Conservation (phyloP, 1,140 invertebrate genomes). For the Aphelinus atriplicis region DNA sequence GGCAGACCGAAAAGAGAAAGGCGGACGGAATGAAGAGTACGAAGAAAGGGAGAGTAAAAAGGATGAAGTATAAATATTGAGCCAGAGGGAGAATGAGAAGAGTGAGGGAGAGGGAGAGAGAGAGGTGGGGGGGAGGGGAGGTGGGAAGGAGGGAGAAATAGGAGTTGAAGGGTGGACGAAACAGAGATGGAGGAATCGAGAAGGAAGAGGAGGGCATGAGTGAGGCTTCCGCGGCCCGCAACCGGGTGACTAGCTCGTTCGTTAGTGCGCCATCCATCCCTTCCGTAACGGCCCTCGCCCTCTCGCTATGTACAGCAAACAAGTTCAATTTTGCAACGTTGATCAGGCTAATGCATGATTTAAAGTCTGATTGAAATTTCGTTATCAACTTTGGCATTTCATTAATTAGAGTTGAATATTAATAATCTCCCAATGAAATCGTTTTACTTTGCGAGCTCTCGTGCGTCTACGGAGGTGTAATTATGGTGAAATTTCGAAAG, state of each 20-base stretch:
- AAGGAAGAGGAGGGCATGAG: background rate
- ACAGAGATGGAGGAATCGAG: too few species aligned
- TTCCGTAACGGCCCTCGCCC: background rate
- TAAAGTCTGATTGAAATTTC: too few species aligned
- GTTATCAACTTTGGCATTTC: too few species aligned
- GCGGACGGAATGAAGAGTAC: constrained; percentile 10
- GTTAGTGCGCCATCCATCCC: constrained; percentile 32
- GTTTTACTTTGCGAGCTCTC: too few species aligned
- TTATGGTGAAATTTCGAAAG: too few species aligned
- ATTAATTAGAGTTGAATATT: too few species aligned
- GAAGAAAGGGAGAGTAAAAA: constrained; percentile 26
- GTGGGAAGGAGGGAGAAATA: background rate
- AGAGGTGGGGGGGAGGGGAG: constrained; percentile 1
- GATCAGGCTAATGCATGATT: background rate
- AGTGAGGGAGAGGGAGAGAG: background rate
- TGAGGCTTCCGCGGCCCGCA: background rate
- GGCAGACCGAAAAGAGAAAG: constrained; percentile 16
- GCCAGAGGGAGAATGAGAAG: background rate
- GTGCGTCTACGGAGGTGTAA: too few species aligned
- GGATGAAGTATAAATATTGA: background rate
- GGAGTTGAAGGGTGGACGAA: too few species aligned
- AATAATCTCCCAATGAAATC: too few species aligned
- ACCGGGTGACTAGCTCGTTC: constrained; percentile 37
- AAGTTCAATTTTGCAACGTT: constrained; percentile 4
- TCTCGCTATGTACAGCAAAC: constrained; percentile 1